Conservation (phyloP, 2,113 vertebrate species). For the Athene noctua region DNA sequence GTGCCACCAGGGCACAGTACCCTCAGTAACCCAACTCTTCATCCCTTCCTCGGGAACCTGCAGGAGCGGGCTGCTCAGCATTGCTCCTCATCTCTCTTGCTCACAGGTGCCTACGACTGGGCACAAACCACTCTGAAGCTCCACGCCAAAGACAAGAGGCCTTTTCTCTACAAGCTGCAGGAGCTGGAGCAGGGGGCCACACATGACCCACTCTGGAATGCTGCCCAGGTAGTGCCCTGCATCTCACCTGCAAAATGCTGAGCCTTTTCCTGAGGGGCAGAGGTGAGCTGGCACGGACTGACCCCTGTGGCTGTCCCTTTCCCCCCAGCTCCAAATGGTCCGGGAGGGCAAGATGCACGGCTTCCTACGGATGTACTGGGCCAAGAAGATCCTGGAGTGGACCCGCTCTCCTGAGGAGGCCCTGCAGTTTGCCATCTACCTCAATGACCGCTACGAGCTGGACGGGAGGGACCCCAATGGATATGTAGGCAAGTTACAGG, state of each 20-base stretch:
- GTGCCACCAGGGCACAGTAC: neutral
- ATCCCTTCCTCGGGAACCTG: neutral
- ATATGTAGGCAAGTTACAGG: conserved; percentile 75
- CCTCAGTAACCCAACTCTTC: neutral
- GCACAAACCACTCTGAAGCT: conserved; percentile 83
- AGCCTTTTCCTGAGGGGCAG: fast-evolving
- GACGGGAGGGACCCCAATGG: conserved; percentile 85
- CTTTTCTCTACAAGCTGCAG: conserved; percentile 74
- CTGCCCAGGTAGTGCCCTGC: conserved; percentile 74
- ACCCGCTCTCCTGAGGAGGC: conserved; percentile 84
- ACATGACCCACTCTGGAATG: conserved; percentile 85
- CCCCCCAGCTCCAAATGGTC: conserved; percentile 74
- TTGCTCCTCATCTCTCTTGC: neutral
- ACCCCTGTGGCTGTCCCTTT: neutral
- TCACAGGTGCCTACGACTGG: conserved; percentile 76
- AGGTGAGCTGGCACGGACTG: neutral
- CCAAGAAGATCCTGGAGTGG: conserved; percentile 94
- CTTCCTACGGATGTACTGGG: conserved; percentile 92
- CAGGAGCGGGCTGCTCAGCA: neutral
- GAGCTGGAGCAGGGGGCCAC: conserved; percentile 82
- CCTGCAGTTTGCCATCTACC: conserved; percentile 81
- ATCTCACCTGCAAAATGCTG: neutral
- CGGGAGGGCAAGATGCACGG: conserved; percentile 89
- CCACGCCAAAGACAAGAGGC: conserved; percentile 78
- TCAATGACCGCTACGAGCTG: conserved; percentile 83